These are phyloP conservation scores for Cavia aperea DNA, from an alignment of 2,113 vertebrate genomes.

Conservation along the genomic window DNA sequence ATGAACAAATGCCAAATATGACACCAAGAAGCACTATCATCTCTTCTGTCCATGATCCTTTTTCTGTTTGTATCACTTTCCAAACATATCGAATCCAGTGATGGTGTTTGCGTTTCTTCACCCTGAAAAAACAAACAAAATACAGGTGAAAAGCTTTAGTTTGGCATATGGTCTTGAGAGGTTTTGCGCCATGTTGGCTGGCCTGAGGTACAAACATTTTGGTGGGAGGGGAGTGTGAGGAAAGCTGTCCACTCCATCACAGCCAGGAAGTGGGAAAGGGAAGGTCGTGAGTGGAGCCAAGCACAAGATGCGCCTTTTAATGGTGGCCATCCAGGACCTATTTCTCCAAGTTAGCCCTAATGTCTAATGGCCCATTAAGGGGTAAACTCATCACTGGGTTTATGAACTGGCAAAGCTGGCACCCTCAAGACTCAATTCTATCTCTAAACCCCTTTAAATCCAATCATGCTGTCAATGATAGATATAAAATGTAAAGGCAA, in stretches of 20 bases:
- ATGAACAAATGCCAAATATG: not conserved
- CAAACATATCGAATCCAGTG: not conserved
- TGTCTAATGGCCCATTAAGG: not conserved
- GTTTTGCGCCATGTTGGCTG: not conserved
- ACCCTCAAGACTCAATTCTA: not conserved
- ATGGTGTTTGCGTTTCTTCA: not conserved
- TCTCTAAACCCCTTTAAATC: not conserved
- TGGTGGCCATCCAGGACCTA: accelerated
- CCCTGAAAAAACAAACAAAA: not conserved
- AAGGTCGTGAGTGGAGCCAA: not conserved
- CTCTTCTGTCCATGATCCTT: not conserved
- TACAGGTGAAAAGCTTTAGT: not conserved
- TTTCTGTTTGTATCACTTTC: not conserved
- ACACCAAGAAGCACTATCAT: not conserved
- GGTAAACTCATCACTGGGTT: not conserved
- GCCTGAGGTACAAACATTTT: not conserved
- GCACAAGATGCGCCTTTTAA: not conserved
- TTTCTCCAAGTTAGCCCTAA: not conserved
- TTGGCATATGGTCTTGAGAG: not conserved
- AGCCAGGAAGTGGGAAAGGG: not conserved
- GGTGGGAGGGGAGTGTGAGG: not conserved
- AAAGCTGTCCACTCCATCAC: not conserved
- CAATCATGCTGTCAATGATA: not conserved
- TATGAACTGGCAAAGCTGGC: not conserved
- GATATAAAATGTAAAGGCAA: not conserved